phyloP scores from a whole-genome alignment of 2,797 vertebrate genomes.

The Poecilia wingei region DNA sequence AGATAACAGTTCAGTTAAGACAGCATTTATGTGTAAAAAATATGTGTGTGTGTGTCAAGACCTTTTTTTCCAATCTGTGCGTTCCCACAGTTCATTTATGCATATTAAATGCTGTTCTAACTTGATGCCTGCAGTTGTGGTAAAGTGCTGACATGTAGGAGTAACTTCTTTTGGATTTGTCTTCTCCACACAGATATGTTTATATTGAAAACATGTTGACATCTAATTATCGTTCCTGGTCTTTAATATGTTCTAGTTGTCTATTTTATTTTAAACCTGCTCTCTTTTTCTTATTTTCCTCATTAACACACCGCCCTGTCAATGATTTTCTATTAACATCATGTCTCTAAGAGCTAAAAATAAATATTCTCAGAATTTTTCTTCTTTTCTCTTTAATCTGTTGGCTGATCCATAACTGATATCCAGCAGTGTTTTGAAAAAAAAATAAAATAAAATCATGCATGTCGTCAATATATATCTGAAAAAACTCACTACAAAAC shows the following conservation, averaged over 20 bases:
- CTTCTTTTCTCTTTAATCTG: not conserved
- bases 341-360: not conserved
- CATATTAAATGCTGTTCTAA: not conserved
- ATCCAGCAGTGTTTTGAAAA: not conserved
- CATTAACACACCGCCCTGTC: not conserved
- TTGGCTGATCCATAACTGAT: not conserved
- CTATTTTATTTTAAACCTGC: not conserved
- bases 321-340: not conserved
- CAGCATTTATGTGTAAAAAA: not conserved
- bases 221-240: not conserved
- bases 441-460: no score
- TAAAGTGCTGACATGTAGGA: not conserved
- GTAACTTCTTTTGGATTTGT: not conserved
- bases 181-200: not conserved
- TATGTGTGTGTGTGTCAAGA: not conserved
- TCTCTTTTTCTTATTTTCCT: not conserved
- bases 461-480: no score
- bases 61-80: not conserved
- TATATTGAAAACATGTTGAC: not conserved
- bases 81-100: not conserved
- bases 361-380: not conserved
- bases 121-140: not conserved
- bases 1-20: conserved; percentile 10
- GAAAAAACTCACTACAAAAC: no score
- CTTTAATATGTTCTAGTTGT: not conserved